These are phyloP conservation scores for Urocynchramus pylzowi DNA, from an alignment of 2,113 vertebrate genomes.

Conservation along the genomic window DNA sequence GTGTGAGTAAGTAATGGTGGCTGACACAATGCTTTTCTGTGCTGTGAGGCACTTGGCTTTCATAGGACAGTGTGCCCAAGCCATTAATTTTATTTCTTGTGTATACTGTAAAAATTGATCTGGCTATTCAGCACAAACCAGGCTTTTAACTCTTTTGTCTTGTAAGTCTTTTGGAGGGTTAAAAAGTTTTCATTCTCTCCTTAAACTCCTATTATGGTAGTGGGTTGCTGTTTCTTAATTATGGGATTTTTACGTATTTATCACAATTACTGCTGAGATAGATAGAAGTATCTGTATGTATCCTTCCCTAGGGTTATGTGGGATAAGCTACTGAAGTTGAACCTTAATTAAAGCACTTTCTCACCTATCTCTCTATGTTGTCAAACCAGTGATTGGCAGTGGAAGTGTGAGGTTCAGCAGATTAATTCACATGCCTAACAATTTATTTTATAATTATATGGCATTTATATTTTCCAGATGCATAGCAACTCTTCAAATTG, in stretches of 20 bases:
- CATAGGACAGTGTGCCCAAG: neutral
- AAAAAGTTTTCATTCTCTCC: neutral
- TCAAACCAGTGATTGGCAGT: neutral
- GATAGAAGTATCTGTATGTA: neutral
- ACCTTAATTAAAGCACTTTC: neutral
- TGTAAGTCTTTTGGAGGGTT: neutral
- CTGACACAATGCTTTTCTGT: neutral
- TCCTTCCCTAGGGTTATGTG: neutral
- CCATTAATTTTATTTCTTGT: neutral
- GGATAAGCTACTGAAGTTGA: neutral
- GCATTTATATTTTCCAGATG: neutral
- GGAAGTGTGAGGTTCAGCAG: neutral
- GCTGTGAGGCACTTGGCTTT: neutral
- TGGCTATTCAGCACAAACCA: neutral
- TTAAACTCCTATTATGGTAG: neutral
- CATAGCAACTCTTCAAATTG: neutral
- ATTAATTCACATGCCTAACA: neutral
- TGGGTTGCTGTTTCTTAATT: neutral
- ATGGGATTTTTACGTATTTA: neutral
- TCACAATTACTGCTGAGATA: neutral
- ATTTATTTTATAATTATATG: neutral
- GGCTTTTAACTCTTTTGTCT: neutral
- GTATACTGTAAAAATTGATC: neutral
- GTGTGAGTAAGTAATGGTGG: conserved; percentile 90
- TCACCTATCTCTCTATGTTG: neutral